Base-by-base conservation (phyloP, 2,113 vertebrate species). In the Paratilapia polleni region DNA sequence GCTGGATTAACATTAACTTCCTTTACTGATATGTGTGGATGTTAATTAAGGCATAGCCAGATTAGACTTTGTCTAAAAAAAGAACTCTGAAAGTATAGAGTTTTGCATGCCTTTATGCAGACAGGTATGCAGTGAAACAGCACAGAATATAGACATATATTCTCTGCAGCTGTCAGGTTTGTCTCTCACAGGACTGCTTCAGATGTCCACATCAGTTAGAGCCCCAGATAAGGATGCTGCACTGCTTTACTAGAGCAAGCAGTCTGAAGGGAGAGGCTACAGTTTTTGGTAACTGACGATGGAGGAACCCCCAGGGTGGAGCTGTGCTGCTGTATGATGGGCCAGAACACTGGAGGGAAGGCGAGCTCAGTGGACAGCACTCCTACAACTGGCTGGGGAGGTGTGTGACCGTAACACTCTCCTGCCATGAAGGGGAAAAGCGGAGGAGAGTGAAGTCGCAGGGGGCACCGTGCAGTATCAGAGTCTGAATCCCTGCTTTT, bases 341-440 rank as follows among this genome's bases (percentile, higher is more conserved):
- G 95, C 94, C 95, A 94, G 78, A 94, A 94, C 31, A 92, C 15
- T 0, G 93, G 92, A 20, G 93, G 85, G 63, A 94, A 82, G 78
- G 88, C 73, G 6, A 95, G 78, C 28, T 95, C 93, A 0, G 86
- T 6, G 11, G 94, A 93, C 66, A 95, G 80, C 85, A 95, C 76
- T 62, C 92, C 94, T 14, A 94, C 75, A 62, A 91, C 70, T 2
- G 87, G 89, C 76, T 87, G 94, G 54, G 81, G 87, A 59, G 90
- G 87, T 15, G 88, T 68, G 77, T 89, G 90, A 80, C n/a, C 43
- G 80, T 87, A 93, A 60, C n/a, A 68, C 63, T 94, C 91, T 73
- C 80, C 84, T 1, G 85, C 52, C 52, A 91, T 74, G 64, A 95
- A 91, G 34, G 91, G 84, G 64, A 94, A 91, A 70, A 86, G 68